Evolutionary conservation across 2,888 invertebrate species (phyloP).

Genomic region (Ectobius pallidus): DNA sequence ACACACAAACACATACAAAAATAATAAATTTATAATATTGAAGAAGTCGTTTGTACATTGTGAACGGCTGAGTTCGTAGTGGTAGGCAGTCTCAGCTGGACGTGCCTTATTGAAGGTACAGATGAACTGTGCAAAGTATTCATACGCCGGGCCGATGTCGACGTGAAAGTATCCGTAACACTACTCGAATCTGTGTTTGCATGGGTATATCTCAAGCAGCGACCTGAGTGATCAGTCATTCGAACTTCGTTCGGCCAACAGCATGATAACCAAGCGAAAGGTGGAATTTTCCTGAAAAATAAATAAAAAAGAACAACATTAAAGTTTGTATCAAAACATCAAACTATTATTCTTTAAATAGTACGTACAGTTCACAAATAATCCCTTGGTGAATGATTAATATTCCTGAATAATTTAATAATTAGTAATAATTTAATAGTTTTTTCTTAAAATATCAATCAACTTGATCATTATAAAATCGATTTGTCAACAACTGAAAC

Average conservation of each 20-base stretch:
- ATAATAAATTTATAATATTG: background rate
- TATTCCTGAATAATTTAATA: too few relatives aligned
- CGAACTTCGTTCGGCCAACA: background rate
- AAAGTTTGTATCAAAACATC: too few relatives aligned
- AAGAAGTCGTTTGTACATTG: background rate
- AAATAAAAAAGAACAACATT: too few relatives aligned
- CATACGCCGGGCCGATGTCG: background rate
- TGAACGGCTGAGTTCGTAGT: background rate
- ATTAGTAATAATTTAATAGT: too few relatives aligned
- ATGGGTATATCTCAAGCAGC: background rate
- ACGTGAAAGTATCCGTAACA: background rate
- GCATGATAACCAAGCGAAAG: slow-evolving; percentile 17
- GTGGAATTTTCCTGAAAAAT: slow-evolving; percentile 15
- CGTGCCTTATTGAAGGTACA: background rate
- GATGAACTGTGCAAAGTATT: background rate
- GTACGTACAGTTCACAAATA: too few relatives aligned
- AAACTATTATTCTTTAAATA: too few relatives aligned
- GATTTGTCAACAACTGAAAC: too few relatives aligned
- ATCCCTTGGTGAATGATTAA: too few relatives aligned
- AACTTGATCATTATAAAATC: too few relatives aligned
- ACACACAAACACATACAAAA: too few relatives aligned
- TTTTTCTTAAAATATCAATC: too few relatives aligned
- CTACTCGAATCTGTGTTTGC: background rate
- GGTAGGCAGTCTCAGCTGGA: background rate
- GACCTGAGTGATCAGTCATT: background rate